A percentile compares a stretch with the other conserved stretches of the same genome.
Evolutionary conservation across 2,888 invertebrate species (phyloP).

Genomic region (Keiferia lycopersicella): DNA sequence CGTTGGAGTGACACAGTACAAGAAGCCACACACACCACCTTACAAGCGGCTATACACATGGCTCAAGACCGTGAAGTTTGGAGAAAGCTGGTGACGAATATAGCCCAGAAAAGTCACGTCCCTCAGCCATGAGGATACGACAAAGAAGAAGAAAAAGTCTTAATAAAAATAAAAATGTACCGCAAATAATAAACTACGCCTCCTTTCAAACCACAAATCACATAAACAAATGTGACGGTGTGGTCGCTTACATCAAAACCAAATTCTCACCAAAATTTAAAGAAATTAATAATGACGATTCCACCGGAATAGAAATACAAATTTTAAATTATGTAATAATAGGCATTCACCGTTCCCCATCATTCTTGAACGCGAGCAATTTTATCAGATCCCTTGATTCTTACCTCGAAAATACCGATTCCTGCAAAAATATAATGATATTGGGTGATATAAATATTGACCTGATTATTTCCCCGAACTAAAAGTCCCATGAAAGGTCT

Average conservation of each 20-base stretch:
- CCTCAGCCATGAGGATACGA: too few species aligned
- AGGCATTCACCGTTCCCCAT: conserved; percentile 30
- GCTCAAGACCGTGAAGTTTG: too few species aligned
- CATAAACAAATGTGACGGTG: conserved; percentile 19
- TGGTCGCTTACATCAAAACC: conserved; percentile 27
- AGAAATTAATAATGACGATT: conserved; percentile 27
- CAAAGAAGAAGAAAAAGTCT: too few species aligned
- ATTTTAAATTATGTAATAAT: conserved; percentile 20
- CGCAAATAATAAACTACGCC: conserved; percentile 28
- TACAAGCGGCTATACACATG: too few species aligned
- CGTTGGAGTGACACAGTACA: too few species aligned
- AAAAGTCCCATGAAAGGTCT: not conserved
- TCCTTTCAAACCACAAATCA: conserved; percentile 19
- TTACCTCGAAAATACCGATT: not conserved
- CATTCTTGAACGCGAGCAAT: conserved; percentile 15
- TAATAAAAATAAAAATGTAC: conserved; percentile 29
- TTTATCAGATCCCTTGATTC: conserved; percentile 20
- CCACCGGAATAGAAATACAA: conserved; percentile 26
- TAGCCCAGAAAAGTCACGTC: too few species aligned
- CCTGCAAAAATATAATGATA: not conserved
- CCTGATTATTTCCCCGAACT: not conserved
- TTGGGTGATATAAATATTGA: not conserved
- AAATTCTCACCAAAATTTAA: conserved; percentile 19
- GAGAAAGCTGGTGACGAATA: too few species aligned
- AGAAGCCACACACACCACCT: too few species aligned